Conservation (phyloP, 1,140 invertebrate genomes). For the Lithobius niger region DNA sequence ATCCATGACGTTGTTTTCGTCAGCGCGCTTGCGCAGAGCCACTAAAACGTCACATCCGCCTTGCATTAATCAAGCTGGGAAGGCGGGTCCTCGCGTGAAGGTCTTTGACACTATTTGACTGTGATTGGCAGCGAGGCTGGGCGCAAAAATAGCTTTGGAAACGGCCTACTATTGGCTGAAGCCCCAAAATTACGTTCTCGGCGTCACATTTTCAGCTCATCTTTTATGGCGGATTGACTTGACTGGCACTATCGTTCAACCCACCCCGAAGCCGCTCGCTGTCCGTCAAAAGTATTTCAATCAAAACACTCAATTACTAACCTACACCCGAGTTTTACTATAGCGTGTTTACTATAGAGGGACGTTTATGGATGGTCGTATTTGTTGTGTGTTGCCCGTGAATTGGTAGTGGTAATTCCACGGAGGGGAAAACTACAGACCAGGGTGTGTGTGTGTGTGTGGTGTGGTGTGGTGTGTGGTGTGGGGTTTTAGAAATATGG, state of each 20-base stretch:
- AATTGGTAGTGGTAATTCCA: conserved; percentile 7
- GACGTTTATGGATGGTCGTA: conserved; percentile 19
- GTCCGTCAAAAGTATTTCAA: conserved; percentile 25
- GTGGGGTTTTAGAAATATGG: conserved; percentile 20
- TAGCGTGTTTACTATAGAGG: conserved; percentile 13
- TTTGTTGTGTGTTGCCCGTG: conserved; percentile 13
- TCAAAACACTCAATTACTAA: conserved; percentile 23
- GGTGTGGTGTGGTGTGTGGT: conserved; percentile 6
- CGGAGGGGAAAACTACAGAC: conserved; percentile 3
- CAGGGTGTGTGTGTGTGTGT: conserved; percentile 14
- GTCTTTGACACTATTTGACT: conserved; percentile 12
- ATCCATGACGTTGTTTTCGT: too few species aligned
- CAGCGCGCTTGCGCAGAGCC: too few species aligned
- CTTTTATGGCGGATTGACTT: conserved; percentile 31
- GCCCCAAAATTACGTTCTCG: conserved; percentile 25
- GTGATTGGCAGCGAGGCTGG: conserved; percentile 21
- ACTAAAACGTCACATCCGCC: conserved; percentile 2
- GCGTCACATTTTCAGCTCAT: conserved; percentile 30
- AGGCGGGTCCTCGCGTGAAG: conserved; percentile 5
- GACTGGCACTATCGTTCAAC: conserved; percentile 27
- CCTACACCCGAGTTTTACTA: conserved; percentile 14
- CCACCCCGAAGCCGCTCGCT: conserved; percentile 23
- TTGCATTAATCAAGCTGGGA: background rate
- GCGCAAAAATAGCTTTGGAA: conserved; percentile 23
- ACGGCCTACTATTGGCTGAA: conserved; percentile 25